Base-by-base conservation (phyloP, 2,888 invertebrate species). In the Hymenopus coronatus region DNA sequence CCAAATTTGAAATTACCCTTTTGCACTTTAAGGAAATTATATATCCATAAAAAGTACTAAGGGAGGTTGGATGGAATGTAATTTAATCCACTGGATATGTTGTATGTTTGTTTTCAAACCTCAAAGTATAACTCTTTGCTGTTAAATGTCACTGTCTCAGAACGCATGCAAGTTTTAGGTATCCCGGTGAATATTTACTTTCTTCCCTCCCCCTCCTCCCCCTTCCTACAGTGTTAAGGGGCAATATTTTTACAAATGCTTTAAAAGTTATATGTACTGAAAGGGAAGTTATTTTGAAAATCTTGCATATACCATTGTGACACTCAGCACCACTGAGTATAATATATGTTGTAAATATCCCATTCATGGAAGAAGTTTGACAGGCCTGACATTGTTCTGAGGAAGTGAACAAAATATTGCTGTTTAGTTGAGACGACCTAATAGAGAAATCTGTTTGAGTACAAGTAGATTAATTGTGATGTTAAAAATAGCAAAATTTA, bases 391-490 rank as follows among this genome's bases (percentile, higher is more conserved):
- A 70, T 70, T 70, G 54, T 70, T 70, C 54, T 70, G 54, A 70
- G 54, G 54, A 70, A 70, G 54, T 25, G 54, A 20, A 70, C 54
- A 70, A 70, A 54, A 70, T 70, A 70, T 70, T 70, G 54, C 25
- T 70, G 54, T 70, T 70, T 70, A 70, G 54, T 70, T 70, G 25
- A 70, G 54, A 70, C 25, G 54, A 70, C 54, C 25, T 70, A 70
- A 40, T 85, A 27, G 85, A 85, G 33, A 40, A 15, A 27, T 85
- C 14, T 85, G 85, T 83, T 33, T 87, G 33, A 88, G 88, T 83
- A 88, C 88, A 88, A 83, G 88, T 88, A 88, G 83, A 83, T 25
- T 88, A 88, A 83, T 88, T 88, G 88, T 88, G 83, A 88, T 88
- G 88, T 88, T 40, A 27, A 84, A n/a, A 88, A n/a, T 83, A 84